These are phyloP conservation scores for Epinephelus coioides DNA, from an alignment of 2,797 vertebrate genomes.

Conservation along the genomic window DNA sequence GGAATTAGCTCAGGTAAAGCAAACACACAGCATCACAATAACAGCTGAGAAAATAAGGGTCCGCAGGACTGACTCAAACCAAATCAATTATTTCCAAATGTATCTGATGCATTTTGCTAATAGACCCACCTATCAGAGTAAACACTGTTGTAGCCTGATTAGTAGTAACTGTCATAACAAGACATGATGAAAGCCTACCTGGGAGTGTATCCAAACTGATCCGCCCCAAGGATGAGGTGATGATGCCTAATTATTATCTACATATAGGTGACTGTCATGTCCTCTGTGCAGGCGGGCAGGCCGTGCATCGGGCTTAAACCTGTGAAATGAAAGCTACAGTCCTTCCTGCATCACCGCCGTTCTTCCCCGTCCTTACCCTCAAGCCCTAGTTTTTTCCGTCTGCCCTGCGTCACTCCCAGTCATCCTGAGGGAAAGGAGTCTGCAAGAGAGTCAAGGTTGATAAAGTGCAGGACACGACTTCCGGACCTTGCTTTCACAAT, in stretches of 20 bases:
- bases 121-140: background rate
- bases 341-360: slow-evolving; percentile 70
- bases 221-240: slow-evolving; percentile 62
- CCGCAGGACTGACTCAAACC: background rate
- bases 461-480: background rate
- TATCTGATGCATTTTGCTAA: background rate
- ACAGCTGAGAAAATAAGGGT: background rate
- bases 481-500: slow-evolving; percentile 52
- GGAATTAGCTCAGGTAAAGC: background rate
- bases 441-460: slow-evolving; percentile 47
- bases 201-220: slow-evolving; percentile 58
- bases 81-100: background rate
- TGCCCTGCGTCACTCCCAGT: slow-evolving; percentile 82
- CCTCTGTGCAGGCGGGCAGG: slow-evolving; percentile 47
- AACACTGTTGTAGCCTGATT: background rate
- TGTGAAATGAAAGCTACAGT: slow-evolving; percentile 49
- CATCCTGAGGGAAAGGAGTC: slow-evolving; percentile 66
- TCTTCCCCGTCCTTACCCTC: slow-evolving; percentile 61
- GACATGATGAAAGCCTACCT: slow-evolving; percentile 70
- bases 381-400: slow-evolving; percentile 69
- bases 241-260: slow-evolving; percentile 19
- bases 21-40: slow-evolving; percentile 13
- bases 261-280: slow-evolving; percentile 39
- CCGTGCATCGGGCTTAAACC: slow-evolving; percentile 54
- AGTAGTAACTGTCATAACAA: slow-evolving; percentile 10